Evolutionary conservation across 2,113 vertebrate species (phyloP).

Genomic region (Falcunculus frontatus): DNA sequence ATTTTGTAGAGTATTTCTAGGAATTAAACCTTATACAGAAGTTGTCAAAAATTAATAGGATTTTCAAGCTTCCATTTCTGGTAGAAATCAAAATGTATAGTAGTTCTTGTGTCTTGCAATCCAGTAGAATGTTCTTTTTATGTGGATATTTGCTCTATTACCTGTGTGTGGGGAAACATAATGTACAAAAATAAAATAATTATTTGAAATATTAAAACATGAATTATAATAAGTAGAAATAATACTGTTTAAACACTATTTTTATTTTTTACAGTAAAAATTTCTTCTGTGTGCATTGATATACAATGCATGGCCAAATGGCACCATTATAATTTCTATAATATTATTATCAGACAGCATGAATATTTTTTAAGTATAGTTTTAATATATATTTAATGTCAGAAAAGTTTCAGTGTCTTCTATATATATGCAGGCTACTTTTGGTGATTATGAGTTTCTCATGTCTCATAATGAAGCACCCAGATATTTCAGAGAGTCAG

Average conservation of each 20-base stretch:
- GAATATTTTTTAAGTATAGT: background rate
- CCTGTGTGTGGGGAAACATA: background rate
- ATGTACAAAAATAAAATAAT: background rate
- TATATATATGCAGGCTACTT: background rate
- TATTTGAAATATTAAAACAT: background rate
- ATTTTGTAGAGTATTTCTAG: background rate
- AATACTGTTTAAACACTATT: background rate
- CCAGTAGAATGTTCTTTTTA: background rate
- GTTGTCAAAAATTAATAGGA: fast-evolving
- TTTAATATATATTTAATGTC: background rate
- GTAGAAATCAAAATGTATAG: background rate
- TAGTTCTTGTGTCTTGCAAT: background rate
- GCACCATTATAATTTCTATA: background rate
- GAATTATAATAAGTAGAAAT: background rate
- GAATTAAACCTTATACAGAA: background rate
- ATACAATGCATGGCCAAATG: background rate
- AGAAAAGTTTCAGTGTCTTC: background rate
- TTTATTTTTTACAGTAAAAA: background rate
- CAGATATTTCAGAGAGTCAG: background rate
- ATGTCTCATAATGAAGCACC: background rate
- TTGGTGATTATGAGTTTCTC: background rate
- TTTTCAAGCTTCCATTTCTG: background rate
- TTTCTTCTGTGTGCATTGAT: background rate
- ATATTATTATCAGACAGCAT: background rate
- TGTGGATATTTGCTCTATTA: background rate